Evolutionary conservation across 2,888 invertebrate genomes (phyloP).

Genomic region (Mythimna ferrago): DNA sequence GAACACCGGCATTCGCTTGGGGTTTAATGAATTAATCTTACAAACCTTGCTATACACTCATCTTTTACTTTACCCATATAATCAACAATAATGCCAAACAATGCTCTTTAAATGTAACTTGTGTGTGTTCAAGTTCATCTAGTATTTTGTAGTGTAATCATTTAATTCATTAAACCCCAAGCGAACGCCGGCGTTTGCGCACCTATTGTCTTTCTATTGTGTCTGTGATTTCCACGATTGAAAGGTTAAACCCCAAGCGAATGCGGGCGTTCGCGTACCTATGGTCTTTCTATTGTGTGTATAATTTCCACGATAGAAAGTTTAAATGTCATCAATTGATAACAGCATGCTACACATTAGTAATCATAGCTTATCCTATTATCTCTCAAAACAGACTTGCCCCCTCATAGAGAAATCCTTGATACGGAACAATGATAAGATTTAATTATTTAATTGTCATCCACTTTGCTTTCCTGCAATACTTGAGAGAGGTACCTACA

Average conservation of each 20-base stretch:
- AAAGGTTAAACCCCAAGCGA: too few species aligned
- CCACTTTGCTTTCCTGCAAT: neutral
- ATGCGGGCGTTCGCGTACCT: too few species aligned
- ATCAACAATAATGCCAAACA: neutral
- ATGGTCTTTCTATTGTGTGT: too few species aligned
- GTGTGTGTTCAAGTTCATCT: neutral
- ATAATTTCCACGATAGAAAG: too few species aligned
- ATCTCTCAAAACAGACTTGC: constrained; percentile 10
- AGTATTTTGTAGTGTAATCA: constrained; percentile 3
- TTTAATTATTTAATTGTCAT: constrained; percentile 9
- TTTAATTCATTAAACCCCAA: neutral
- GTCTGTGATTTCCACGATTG: too few species aligned
- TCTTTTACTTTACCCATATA: neutral
- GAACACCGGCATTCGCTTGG: too few species aligned
- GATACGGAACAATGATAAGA: constrained; percentile 5
- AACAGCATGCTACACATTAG: constrained; percentile 10
- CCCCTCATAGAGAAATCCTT: constrained; percentile 4
- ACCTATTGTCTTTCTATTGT: too few species aligned
- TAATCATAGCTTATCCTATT: constrained; percentile 17
- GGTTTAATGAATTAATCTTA: too few species aligned
- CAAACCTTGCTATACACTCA: neutral
- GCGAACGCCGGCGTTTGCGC: too few species aligned
- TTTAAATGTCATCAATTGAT: neutral
- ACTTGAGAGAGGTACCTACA: neutral
- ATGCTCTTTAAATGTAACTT: neutral